These are phyloP conservation scores for Aromia moschata DNA, from an alignment of 2,888 invertebrate species.

Conservation along the genomic window DNA sequence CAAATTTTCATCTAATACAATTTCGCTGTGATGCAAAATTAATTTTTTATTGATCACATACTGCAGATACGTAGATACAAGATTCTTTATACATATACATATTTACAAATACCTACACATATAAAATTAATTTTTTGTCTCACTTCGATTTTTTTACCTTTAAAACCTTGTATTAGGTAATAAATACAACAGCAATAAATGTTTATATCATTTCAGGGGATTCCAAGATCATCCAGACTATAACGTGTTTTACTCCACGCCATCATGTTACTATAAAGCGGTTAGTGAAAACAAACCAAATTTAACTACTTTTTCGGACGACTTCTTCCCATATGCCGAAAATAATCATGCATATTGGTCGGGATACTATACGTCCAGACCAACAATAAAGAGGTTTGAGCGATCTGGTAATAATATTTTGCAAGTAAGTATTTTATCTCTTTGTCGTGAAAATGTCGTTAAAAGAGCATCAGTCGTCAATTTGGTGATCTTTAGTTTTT, in stretches of 20 bases:
- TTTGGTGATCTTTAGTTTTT: too few species aligned
- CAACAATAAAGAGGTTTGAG: slow-evolving; percentile 80
- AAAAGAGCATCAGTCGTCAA: too few species aligned
- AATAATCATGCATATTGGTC: slow-evolving; percentile 74
- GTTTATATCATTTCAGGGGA: slow-evolving; percentile 18
- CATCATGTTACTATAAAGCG: slow-evolving; percentile 82
- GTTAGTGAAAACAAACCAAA: slow-evolving; percentile 68
- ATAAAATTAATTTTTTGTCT: not conserved
- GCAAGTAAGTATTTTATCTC: slow-evolving; percentile 72
- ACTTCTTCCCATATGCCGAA: slow-evolving; percentile 75
- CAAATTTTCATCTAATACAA: too few species aligned
- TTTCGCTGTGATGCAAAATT: too few species aligned
- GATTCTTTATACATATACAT: too few species aligned
- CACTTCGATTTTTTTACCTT: too few species aligned
- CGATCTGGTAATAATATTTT: slow-evolving; percentile 76
- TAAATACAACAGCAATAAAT: too few species aligned
- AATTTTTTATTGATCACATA: too few species aligned
- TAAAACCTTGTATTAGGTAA: not conserved
- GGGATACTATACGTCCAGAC: slow-evolving; percentile 86
- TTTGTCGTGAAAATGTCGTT: too few species aligned
- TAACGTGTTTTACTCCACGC: slow-evolving; percentile 86
- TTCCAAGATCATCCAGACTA: slow-evolving; percentile 59
- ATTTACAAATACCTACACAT: too few species aligned
- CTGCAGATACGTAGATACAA: too few species aligned
- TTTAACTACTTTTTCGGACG: slow-evolving; percentile 64